phyloP scores from a whole-genome alignment of 2,797 vertebrate genomes.

The Phoxinus dragarum region DNA sequence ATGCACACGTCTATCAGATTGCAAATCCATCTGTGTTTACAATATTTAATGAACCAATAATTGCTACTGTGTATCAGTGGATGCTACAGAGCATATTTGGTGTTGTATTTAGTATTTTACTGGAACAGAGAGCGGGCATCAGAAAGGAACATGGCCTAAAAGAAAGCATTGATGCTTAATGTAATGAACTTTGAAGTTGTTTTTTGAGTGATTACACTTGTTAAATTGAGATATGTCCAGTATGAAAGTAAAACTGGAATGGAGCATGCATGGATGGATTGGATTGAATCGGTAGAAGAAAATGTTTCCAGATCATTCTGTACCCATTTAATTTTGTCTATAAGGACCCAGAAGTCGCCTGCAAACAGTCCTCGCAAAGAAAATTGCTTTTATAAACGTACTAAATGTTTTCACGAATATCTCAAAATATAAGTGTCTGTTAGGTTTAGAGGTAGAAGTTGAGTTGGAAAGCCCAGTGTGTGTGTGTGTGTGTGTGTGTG shows the following conservation, averaged over 20 bases:
- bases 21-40: background rate
- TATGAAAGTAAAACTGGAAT: background rate
- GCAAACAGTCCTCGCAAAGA: constrained; percentile 2
- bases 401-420: background rate
- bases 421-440: background rate
- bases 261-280: background rate
- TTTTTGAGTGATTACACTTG: too few relatives aligned
- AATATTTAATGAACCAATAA: background rate
- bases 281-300: background rate
- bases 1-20: background rate
- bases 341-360: background rate
- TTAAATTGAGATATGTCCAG: background rate
- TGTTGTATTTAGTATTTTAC: background rate
- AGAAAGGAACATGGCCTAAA: background rate
- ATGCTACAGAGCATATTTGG: background rate
- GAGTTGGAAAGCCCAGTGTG: too few relatives aligned
- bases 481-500: constrained; percentile 21
- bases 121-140: background rate
- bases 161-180: too few relatives aligned
- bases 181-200: too few relatives aligned
- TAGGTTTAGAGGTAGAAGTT: background rate
- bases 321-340: constrained; percentile 1
- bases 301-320: background rate
- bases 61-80: background rate
- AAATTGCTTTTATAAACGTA: background rate